Conservation (phyloP, 1,140 invertebrate genomes). For the Hetaerina americana region DNA sequence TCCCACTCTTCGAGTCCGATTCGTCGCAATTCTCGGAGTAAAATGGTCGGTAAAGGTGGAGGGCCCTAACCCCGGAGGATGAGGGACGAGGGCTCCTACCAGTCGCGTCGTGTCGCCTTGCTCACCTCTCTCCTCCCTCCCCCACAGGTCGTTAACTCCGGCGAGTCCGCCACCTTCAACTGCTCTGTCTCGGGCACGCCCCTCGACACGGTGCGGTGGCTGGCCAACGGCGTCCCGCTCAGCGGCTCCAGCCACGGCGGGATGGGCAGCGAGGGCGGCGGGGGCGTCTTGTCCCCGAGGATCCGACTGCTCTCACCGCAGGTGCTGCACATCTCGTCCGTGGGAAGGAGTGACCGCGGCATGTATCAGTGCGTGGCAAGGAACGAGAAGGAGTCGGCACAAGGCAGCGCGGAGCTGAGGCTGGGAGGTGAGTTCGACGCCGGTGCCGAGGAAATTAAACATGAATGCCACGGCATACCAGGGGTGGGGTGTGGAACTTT, state of each 20-base stretch:
- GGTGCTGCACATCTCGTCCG: constrained; percentile 24
- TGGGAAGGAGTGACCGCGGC: constrained; percentile 30
- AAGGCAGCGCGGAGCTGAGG: constrained; percentile 31
- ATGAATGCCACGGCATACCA: no score
- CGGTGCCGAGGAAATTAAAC: no score
- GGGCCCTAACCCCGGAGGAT: no score
- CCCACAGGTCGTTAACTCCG: constrained; percentile 41
- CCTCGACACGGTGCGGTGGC: constrained; percentile 56
- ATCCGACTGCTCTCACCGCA: constrained; percentile 44
- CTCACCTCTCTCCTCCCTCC: constrained; percentile 2
- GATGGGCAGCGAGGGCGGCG: constrained; percentile 31
- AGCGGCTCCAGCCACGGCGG: constrained; percentile 31
- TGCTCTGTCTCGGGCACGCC: constrained; percentile 76
- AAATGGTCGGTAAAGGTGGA: no score
- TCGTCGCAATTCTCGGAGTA: no score
- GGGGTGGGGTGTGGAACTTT: no score
- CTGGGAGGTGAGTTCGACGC: constrained; percentile 31
- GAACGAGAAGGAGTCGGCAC: constrained; percentile 28
- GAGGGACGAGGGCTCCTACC: no score
- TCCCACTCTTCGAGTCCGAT: no score
- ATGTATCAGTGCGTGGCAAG: constrained; percentile 32
- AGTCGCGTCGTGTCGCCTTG: constrained; percentile 7
- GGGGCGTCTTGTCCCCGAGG: constrained; percentile 24
- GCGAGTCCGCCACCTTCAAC: constrained; percentile 34
- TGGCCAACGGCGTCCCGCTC: constrained; percentile 39